Conservation (phyloP, 2,888 invertebrate genomes). For the Deroplatys truncata region DNA sequence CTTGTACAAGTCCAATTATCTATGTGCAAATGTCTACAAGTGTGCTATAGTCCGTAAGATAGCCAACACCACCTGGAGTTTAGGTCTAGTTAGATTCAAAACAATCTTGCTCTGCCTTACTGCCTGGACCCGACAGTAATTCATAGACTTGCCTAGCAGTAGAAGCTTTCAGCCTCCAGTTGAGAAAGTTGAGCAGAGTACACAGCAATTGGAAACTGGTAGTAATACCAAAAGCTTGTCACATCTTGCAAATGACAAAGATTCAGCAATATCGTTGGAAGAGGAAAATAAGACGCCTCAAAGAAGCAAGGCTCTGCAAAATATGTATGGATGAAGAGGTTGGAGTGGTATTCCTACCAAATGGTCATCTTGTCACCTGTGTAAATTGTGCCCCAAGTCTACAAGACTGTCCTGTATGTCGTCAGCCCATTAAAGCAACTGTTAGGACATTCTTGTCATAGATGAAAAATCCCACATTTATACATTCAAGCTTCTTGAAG, state of each 20-base stretch:
- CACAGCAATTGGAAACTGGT: background rate
- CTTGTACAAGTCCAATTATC: too few species aligned
- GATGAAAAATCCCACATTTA: conserved; percentile 31
- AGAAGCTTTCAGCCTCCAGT: background rate
- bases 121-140: too few species aligned
- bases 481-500: background rate
- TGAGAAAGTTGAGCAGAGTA: background rate
- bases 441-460: conserved; percentile 77
- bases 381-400: conserved; percentile 81
- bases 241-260: background rate
- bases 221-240: background rate
- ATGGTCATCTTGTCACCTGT: conserved; percentile 89
- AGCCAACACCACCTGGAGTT: too few species aligned
- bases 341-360: conserved; percentile 88
- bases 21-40: too few species aligned
- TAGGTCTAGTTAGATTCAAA: too few species aligned
- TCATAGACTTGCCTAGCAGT: too few species aligned
- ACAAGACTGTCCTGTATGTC: conserved; percentile 74
- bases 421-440: conserved; percentile 75
- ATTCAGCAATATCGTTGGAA: conserved; percentile 42
- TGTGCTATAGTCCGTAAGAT: too few species aligned
- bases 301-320: conserved; percentile 84
- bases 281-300: conserved; percentile 81
- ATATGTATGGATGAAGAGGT: conserved; percentile 93
- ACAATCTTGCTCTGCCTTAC: too few species aligned